These are phyloP conservation scores for Drosophila flavopinicola DNA, from an alignment of 2,888 invertebrate genomes.

Conservation along the genomic window DNA sequence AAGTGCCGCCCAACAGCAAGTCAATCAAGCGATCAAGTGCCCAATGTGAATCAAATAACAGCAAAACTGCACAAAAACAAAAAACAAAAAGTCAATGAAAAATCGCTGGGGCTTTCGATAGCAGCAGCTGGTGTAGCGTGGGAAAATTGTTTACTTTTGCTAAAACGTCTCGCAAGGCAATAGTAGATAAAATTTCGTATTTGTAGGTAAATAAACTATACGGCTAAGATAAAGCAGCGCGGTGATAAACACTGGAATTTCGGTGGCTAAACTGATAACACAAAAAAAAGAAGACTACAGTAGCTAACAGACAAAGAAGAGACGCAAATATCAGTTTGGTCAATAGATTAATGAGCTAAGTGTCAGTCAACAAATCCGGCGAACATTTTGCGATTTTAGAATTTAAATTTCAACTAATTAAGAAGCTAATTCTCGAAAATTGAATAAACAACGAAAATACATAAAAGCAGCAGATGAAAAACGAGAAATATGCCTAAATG, in stretches of 20 bases:
- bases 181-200: constrained; percentile 10
- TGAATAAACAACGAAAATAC: constrained; percentile 31
- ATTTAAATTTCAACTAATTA: constrained; percentile 71
- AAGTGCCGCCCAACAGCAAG: constrained; percentile 23
- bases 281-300: too few relatives aligned
- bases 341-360: constrained; percentile 46
- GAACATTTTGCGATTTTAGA: constrained; percentile 36
- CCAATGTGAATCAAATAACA: constrained; percentile 32
- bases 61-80: constrained; percentile 44
- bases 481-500: constrained; percentile 55
- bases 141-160: constrained; percentile 65
- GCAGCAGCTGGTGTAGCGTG: constrained; percentile 61
- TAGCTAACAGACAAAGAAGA: constrained; percentile 2
- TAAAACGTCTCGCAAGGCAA: constrained; percentile 7
- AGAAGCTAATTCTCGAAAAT: constrained; percentile 59
- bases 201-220: constrained; percentile 13
- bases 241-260: constrained; percentile 43
- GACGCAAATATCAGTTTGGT: background rate
- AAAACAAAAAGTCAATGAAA: constrained; percentile 65
- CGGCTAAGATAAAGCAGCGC: constrained; percentile 3
- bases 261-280: constrained; percentile 43
- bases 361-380: constrained; percentile 54
- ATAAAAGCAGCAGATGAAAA: constrained; percentile 43
- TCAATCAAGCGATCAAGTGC: constrained; percentile 35
- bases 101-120: constrained; percentile 34